Percentiles rank a stretch among this genome's conserved stretches.
Conservation (phyloP, 2,888 invertebrate species). For the Eupeodes latifasciatus region DNA sequence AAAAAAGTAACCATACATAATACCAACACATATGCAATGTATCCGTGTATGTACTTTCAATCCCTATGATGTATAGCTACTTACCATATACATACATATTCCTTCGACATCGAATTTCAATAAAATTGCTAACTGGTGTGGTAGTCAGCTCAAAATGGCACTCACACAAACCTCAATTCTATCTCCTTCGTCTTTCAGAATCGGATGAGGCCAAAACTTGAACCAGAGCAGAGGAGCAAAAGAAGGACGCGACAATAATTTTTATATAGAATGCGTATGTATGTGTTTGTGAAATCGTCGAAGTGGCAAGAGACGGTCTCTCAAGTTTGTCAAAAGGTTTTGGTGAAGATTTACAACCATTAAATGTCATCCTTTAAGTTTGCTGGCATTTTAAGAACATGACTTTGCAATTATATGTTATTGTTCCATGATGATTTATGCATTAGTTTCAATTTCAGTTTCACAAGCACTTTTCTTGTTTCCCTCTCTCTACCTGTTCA, state of each 20-base stretch:
- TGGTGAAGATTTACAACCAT: conserved; percentile 74
- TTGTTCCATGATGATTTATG: conserved; percentile 75
- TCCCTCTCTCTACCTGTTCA: conserved; percentile 8
- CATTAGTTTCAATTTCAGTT: conserved; percentile 73
- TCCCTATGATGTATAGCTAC: no score
- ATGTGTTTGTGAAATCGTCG: conserved; percentile 52
- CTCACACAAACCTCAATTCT: conserved; percentile 29
- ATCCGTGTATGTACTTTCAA: background rate
- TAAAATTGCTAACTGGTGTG: conserved; percentile 57
- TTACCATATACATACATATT: conserved; percentile 55
- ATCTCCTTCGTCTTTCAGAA: conserved; percentile 39
- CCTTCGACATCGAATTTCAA: conserved; percentile 68
- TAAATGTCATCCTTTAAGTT: conserved; percentile 75
- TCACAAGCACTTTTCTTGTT: conserved; percentile 61
- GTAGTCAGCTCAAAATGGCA: background rate
- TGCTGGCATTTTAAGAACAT: conserved; percentile 71
- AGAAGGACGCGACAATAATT: conserved; percentile 40
- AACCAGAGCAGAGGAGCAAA: conserved; percentile 23
- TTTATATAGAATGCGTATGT: background rate
- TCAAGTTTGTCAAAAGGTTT: conserved; percentile 73
- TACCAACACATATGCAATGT: background rate
- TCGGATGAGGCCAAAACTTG: conserved; percentile 6
- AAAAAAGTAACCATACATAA: background rate
- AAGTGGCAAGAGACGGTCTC: conserved; percentile 67
- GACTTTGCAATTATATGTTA: conserved; percentile 76